Base-by-base conservation (phyloP, 2,113 vertebrate species). In the Pao palembangensis region DNA sequence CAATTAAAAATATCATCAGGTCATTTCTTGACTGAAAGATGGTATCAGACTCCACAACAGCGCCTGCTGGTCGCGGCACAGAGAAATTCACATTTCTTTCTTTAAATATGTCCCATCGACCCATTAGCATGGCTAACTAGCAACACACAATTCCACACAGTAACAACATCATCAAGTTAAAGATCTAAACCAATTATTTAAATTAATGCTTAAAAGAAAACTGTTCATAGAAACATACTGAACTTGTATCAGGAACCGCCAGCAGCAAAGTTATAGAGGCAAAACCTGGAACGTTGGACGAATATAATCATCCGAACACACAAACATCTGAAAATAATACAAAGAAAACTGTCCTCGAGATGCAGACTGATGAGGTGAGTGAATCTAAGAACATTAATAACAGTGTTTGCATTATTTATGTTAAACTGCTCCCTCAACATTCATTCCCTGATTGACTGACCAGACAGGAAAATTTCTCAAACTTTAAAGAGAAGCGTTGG, bases 1-100 rank as follows among this genome's bases (percentile, higher is more conserved):
- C 53, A 73, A 67, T 77, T 64, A 73, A 73, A 69, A 49, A 64
- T 21, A 58, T 54, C 43, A 47, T 52, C 58, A 64, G 66, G 61
- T 78, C 64, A 62, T 43, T 74, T 69, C 10, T 20, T 65, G 61
- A 67, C 13, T 18, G 5, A 47, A 17, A 47, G 15, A 47, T 16
- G n/a, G 44, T 16, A 55, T 67, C 52, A 70, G 18, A 61, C 3
- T 34, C 38, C 25, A 12, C 2, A 43, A 43, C 14, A 2, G 10
- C 10, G 13, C 41, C 14, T 43, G 41, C 14, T 43, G 10, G 41
- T 5, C 1, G 41, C 14, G 1, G 41, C 41, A 43, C 2, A 4
- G 41, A 11, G 14, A 43, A 43, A 4, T 11, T 43, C 41, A 43
- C 41, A 11, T 43, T 42, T 42, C 10, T 4, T 43, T 13, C 10